Conservation (phyloP, 2,888 invertebrate genomes). For the Ecliptopera silaceata region DNA sequence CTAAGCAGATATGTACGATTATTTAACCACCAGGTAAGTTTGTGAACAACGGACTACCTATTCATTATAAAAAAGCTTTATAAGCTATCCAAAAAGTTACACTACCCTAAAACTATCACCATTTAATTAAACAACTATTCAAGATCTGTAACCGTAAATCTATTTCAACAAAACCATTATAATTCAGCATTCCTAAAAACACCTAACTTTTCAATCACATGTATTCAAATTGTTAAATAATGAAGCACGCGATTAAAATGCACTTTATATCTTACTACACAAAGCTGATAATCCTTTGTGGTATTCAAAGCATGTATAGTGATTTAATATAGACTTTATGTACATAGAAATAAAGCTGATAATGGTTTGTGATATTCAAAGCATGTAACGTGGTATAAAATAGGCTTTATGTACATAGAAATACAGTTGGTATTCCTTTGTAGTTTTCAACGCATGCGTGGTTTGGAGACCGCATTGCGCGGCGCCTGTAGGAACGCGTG, state of each 20-base stretch:
- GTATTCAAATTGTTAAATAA: slow-evolving; percentile 31
- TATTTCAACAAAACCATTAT: neutral
- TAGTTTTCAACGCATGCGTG: slow-evolving; percentile 71
- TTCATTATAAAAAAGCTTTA: too few relatives aligned
- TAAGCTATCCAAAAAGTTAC: too few relatives aligned
- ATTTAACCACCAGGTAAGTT: too few relatives aligned
- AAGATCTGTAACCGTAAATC: too few relatives aligned
- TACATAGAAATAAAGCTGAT: slow-evolving; percentile 14
- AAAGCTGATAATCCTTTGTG: too few relatives aligned
- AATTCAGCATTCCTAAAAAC: too few relatives aligned
- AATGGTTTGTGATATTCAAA: slow-evolving; percentile 45
- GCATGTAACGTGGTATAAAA: slow-evolving; percentile 73
- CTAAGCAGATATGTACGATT: too few relatives aligned
- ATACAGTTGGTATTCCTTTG: slow-evolving; percentile 28
- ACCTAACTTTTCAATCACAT: slow-evolving; percentile 30
- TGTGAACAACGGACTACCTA: too few relatives aligned
- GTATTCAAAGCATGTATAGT: too few relatives aligned
- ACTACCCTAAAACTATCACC: too few relatives aligned
- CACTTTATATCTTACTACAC: slow-evolving; percentile 14
- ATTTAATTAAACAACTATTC: too few relatives aligned
- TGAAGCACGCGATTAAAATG: slow-evolving; percentile 26
- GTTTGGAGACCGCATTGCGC: slow-evolving; percentile 77
- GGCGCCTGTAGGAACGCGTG: slow-evolving; percentile 77
- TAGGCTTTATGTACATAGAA: slow-evolving; percentile 17
- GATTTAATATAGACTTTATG: slow-evolving; percentile 25